Percentiles rank a stretch among this genome's conserved stretches.
These are phyloP conservation scores for Calliopsis andreniformis DNA, from an alignment of 1,140 invertebrate species.

Conservation along the genomic window DNA sequence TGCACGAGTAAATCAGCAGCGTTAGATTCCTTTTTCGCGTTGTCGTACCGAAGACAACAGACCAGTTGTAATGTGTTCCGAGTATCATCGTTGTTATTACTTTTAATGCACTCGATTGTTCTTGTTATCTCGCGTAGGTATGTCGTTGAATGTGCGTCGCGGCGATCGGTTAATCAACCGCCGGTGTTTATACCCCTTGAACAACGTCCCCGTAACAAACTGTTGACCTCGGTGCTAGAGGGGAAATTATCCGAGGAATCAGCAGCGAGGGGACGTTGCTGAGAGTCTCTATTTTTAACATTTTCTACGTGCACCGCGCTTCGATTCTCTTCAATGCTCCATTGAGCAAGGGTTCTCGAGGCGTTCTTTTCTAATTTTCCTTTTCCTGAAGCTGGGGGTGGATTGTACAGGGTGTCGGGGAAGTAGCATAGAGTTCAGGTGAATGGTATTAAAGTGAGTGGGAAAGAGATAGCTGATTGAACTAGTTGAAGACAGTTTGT, in stretches of 20 bases:
- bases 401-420: no score
- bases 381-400: no score
- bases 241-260: neutral
- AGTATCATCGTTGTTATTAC: constrained; percentile 38
- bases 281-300: constrained; percentile 53
- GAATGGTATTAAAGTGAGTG: no score
- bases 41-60: no score
- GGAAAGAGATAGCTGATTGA: no score
- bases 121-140: constrained; percentile 38
- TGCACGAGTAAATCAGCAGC: no score
- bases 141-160: constrained; percentile 32
- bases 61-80: neutral
- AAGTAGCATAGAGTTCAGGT: no score
- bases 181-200: constrained; percentile 59
- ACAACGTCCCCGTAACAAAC: constrained; percentile 61
- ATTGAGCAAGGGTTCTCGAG: no score
- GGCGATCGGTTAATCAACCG: constrained; percentile 62
- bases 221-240: constrained; percentile 63
- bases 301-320: neutral
- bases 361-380: no score
- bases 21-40: no score
- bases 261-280: constrained; percentile 47
- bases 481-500: no score
- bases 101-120: constrained; percentile 35
- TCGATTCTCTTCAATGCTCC: neutral